Percentiles rank a stretch among this genome's conserved stretches.
phyloP scores from a whole-genome alignment of 1,140 invertebrate genomes.

The Bombus confusus region DNA sequence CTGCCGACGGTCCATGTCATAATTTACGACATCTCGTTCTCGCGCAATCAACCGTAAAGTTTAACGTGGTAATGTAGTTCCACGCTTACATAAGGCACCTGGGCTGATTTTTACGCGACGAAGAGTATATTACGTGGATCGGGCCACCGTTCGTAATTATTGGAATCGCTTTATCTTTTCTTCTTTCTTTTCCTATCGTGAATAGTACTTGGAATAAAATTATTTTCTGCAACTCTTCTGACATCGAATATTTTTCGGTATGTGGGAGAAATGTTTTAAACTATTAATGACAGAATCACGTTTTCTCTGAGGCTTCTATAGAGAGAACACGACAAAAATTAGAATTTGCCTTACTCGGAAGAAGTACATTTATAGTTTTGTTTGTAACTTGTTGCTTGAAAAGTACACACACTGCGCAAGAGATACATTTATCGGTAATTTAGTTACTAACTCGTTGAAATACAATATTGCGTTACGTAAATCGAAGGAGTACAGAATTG shows the following conservation, averaged over 20 bases:
- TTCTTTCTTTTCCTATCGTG: too few relatives aligned
- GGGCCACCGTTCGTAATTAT: too few relatives aligned
- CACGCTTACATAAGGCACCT: neutral
- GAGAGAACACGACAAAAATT: neutral
- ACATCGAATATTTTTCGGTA: too few relatives aligned
- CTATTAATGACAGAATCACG: too few relatives aligned
- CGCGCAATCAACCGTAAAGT: neutral
- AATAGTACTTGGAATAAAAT: neutral
- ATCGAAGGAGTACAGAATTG: neutral
- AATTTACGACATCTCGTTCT: conserved; percentile 13
- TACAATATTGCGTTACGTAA: neutral
- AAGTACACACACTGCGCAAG: neutral
- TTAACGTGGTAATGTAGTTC: neutral
- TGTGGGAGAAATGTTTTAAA: too few relatives aligned
- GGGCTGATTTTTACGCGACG: neutral
- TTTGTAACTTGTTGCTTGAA: neutral
- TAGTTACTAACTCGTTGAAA: neutral
- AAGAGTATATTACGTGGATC: too few relatives aligned
- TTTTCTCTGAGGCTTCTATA: neutral
- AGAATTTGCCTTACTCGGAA: neutral
- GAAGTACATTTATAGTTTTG: neutral
- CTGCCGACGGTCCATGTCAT: neutral
- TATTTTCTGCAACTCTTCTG: too few relatives aligned
- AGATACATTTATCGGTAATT: neutral
- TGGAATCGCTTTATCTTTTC: too few relatives aligned